phyloP scores from a whole-genome alignment of 2,888 invertebrate genomes.

The Octodonta nipae region DNA sequence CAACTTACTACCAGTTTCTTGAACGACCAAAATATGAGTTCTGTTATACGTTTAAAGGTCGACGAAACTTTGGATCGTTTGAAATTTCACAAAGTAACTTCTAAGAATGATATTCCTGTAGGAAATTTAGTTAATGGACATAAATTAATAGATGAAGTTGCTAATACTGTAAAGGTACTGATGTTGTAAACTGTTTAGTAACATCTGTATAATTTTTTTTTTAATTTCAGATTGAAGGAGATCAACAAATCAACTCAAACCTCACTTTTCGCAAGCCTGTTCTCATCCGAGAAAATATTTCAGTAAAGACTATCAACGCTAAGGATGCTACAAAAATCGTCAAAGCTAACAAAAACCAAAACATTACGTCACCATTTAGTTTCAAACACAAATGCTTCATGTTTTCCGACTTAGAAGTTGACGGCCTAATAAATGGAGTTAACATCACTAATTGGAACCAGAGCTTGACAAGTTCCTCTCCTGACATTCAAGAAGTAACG shows the following conservation, averaged over 20 bases:
- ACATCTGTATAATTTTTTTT: constrained; percentile 3
- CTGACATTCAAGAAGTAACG: constrained; percentile 32
- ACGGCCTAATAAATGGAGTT: constrained; percentile 30
- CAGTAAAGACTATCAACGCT: constrained; percentile 27
- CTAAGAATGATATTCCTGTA: constrained; percentile 24
- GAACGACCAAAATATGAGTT: constrained; percentile 36
- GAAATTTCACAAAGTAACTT: constrained; percentile 28
- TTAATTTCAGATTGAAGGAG: constrained; percentile 9
- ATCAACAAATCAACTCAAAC: constrained; percentile 34
- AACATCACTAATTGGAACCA: constrained; percentile 35
- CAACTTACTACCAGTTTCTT: constrained; percentile 33
- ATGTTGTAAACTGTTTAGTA: too few species aligned
- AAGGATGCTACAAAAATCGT: constrained; percentile 31
- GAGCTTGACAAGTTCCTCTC: constrained; percentile 27
- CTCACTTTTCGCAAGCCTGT: constrained; percentile 32
- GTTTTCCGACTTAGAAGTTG: constrained; percentile 19
- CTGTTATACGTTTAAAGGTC: constrained; percentile 37
- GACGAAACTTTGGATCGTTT: constrained; percentile 36
- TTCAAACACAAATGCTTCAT: constrained; percentile 24
- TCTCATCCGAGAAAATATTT: constrained; percentile 22
- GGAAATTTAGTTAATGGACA: constrained; percentile 34
- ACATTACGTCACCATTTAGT: constrained; percentile 24
- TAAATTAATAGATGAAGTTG: constrained; percentile 34
- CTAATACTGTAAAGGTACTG: constrained; percentile 43
- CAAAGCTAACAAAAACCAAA: constrained; percentile 30